Evolutionary conservation across 2,888 invertebrate species (phyloP).

Genomic region (Pristionchus japonicus): DNA sequence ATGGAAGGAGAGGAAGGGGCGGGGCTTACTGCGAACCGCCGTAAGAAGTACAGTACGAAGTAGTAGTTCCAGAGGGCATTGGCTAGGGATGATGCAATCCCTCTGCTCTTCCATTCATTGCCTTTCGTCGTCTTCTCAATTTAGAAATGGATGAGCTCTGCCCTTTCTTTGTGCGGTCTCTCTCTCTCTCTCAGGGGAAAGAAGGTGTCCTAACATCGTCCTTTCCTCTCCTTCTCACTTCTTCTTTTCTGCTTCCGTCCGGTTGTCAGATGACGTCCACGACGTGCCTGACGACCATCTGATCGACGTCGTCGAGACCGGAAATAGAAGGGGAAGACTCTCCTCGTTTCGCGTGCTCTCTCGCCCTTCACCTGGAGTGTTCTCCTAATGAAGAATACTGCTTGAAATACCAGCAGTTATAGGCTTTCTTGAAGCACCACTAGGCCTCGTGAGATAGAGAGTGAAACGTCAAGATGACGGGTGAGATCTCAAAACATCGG

Average conservation of each 20-base stretch:
- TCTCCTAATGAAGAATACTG: too few relatives aligned
- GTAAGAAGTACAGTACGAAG: constrained; percentile 4
- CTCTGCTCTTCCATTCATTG: not conserved
- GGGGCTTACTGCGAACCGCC: not conserved
- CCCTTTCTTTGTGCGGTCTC: constrained; percentile 34
- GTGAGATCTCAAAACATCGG: constrained; percentile 13
- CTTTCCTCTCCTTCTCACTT: constrained; percentile 13
- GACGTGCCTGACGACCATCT: not conserved
- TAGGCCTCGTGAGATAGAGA: not conserved
- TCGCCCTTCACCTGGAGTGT: not conserved
- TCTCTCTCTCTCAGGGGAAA: not conserved
- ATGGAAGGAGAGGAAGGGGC: not conserved
- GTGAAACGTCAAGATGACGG: constrained; percentile 25
- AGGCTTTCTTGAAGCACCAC: not conserved
- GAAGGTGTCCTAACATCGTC: not conserved
- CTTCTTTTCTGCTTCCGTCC: not conserved
- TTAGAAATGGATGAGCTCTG: constrained; percentile 30
- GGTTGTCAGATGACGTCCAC: not conserved
- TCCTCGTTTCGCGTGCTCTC: not conserved
- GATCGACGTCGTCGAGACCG: not conserved
- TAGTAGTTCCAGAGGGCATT: not conserved
- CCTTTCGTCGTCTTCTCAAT: not conserved
- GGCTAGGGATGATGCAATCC: not conserved
- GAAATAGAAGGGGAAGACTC: not conserved
- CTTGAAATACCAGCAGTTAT: not conserved